phyloP scores from a whole-genome alignment of 92 coral and sea anemone species.

The Zoanthus solanderi region DNA sequence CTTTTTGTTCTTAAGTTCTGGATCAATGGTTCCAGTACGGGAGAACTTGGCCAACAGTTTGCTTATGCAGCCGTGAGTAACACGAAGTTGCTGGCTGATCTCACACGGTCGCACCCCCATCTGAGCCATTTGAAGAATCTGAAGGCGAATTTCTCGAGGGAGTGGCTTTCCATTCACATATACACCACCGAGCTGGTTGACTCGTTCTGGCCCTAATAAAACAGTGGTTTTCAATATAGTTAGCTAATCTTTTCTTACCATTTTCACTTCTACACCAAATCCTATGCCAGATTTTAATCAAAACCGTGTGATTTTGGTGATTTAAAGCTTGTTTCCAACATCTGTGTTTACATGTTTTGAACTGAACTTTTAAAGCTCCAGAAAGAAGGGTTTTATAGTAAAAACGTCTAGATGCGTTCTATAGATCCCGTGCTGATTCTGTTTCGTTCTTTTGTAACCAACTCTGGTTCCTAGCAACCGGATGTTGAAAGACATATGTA shows the following conservation, averaged over 20 bases:
- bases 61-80: conserved; percentile 94
- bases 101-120: conserved; percentile 94
- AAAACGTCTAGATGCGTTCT: no score
- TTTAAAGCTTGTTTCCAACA: no score
- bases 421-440: not conserved
- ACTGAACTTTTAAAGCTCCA: no score
- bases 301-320: no score
- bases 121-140: conserved; percentile 77
- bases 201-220: not conserved
- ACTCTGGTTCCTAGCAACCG: not conserved
- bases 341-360: no score
- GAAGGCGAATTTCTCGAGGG: conserved; percentile 75
- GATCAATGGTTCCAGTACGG: conserved; percentile 80
- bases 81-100: conserved; percentile 88
- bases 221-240: not conserved
- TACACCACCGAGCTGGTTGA: conserved; percentile 83
- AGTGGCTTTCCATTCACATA: conserved; percentile 90
- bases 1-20: conserved; percentile 80
- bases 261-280: no score
- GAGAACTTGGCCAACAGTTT: conserved; percentile 84
- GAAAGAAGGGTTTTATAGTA: no score
- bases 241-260: no score
- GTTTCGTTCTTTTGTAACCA: conserved; percentile 9
- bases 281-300: no score
- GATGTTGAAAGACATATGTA: no score